phyloP scores from a whole-genome alignment of 2,797 vertebrate species.

The Echiichthys vipera region DNA sequence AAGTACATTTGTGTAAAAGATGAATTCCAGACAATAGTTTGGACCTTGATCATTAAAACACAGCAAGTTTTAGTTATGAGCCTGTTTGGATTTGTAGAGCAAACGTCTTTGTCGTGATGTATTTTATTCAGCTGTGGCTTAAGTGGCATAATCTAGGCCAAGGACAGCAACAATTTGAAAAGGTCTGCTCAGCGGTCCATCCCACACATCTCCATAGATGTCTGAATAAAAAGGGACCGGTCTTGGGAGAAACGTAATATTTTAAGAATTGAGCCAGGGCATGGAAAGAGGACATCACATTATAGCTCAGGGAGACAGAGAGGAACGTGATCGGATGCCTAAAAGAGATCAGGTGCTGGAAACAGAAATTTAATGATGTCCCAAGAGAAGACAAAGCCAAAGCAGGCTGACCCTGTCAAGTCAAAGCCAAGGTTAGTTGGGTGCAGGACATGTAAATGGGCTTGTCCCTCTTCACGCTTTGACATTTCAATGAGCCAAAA shows the following conservation, averaged over 20 bases:
- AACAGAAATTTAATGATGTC: conserved; percentile 83
- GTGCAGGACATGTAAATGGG: conserved; percentile 73
- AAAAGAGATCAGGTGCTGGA: conserved; percentile 76
- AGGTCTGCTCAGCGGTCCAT: conserved; percentile 43
- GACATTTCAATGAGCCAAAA: conserved; percentile 64
- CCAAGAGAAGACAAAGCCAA: conserved; percentile 72
- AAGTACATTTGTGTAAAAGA: conserved; percentile 15
- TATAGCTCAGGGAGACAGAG: conserved; percentile 61
- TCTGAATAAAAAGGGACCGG: conserved; percentile 46
- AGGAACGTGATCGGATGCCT: conserved; percentile 71
- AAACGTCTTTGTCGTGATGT: conserved; percentile 17
- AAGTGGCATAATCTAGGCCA: conserved; percentile 55
- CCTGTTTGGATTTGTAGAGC: conserved; percentile 32
- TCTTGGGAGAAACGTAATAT: conserved; percentile 61
- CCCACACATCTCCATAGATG: conserved; percentile 47
- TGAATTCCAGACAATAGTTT: not conserved
- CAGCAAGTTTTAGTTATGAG: not conserved
- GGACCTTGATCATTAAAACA: conserved; percentile 32
- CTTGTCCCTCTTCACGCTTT: conserved; percentile 49
- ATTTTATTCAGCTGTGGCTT: conserved; percentile 43
- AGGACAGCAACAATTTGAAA: conserved; percentile 27
- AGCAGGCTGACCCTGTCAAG: conserved; percentile 78
- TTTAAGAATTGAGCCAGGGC: conserved; percentile 65
- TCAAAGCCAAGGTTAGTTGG: conserved; percentile 68
- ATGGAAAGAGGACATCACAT: conserved; percentile 71